Evolutionary conservation across 2,797 vertebrate species (phyloP).

Genomic region (Intellagama lesueurii): DNA sequence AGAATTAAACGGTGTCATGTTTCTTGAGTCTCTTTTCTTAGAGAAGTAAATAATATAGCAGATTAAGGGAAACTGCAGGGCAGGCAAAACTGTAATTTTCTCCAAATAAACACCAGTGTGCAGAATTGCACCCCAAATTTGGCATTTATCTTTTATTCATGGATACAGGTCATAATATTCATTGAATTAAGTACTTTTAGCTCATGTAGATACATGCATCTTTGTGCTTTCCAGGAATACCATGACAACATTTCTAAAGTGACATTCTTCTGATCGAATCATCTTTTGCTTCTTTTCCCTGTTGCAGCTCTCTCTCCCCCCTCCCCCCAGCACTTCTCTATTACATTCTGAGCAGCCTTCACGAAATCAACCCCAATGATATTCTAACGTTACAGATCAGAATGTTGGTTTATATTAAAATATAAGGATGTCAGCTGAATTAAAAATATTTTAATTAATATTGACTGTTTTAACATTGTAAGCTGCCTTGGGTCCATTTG

Average conservation of each 20-base stretch:
- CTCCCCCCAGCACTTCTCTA: background rate
- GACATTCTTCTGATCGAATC: background rate
- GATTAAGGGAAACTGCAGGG: conserved; percentile 37
- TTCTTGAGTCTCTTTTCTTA: conserved; percentile 42
- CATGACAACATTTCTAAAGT: conserved; percentile 43
- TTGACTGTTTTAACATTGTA: too few relatives aligned
- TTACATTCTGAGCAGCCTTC: background rate
- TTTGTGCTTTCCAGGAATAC: conserved; percentile 36
- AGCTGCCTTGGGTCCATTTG: too few relatives aligned
- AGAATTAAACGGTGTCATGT: conserved; percentile 51
- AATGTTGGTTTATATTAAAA: background rate
- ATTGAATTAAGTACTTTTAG: conserved; percentile 37
- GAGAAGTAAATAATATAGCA: conserved; percentile 39
- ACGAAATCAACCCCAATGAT: background rate
- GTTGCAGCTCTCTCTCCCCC: background rate
- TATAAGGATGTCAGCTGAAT: background rate
- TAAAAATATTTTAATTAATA: too few relatives aligned
- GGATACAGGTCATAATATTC: conserved; percentile 40
- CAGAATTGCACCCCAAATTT: conserved; percentile 44
- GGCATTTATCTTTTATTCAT: conserved; percentile 49
- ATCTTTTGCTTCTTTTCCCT: background rate
- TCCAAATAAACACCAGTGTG: conserved; percentile 28
- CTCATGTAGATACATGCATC: conserved; percentile 25
- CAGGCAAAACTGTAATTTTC: conserved; percentile 30
- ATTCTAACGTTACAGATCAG: background rate